Evolutionary conservation across 2,888 invertebrate species (phyloP).

Genomic region (Hyppa rectilinea): DNA sequence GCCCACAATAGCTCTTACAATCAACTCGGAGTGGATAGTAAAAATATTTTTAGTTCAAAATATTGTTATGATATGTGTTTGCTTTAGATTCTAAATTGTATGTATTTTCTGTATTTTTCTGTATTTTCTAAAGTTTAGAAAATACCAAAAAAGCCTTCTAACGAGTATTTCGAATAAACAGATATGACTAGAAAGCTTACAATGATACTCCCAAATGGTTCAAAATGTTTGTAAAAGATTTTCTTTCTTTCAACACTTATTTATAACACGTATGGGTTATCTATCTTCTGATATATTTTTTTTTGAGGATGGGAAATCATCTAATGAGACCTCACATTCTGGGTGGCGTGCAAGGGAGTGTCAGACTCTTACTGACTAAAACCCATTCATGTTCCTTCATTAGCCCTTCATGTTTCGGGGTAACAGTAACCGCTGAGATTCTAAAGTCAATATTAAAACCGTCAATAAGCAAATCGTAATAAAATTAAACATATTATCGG

Average conservation of each 20-base stretch:
- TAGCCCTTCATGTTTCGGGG: too few relatives aligned
- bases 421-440: too few relatives aligned
- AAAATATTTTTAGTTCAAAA: conserved; percentile 23
- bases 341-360: too few relatives aligned
- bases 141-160: background rate
- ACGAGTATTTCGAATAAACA: background rate
- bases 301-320: too few relatives aligned
- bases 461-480: background rate
- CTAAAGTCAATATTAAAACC: background rate
- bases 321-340: too few relatives aligned
- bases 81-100: too few relatives aligned
- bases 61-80: background rate
- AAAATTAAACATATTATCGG: background rate
- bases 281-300: background rate
- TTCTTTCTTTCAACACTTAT: background rate
- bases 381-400: too few relatives aligned
- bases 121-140: too few relatives aligned
- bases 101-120: too few relatives aligned
- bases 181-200: background rate
- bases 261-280: background rate
- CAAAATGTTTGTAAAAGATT: background rate
- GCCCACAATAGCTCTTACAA: conserved; percentile 22
- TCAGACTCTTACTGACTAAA: too few relatives aligned
- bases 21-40: conserved; percentile 13
- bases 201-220: background rate